Evolutionary conservation across 2,888 invertebrate genomes (phyloP), one percentile per base, ranked within the genome.

Genomic region (Coenonympha glycerion): DNA sequence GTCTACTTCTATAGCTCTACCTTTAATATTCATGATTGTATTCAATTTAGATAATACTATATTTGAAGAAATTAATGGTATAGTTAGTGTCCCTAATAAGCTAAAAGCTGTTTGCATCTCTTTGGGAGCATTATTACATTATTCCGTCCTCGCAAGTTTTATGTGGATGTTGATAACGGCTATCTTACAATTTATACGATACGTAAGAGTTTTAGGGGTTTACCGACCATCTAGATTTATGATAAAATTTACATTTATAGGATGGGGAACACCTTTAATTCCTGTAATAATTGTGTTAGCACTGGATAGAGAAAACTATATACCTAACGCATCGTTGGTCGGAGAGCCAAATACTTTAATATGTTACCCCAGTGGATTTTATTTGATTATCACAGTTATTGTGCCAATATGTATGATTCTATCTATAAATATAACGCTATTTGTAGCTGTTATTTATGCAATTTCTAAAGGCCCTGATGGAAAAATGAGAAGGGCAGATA

Each of bases 151-250:
- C 37, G 89, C 91, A 1, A 89, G 91, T 55, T 93, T 93, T 63
- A 88, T 89, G 63, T 93, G 92, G 93, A 92, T 92, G 92, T 71
- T 92, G 16, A 90, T 92, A 48, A 90, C 92, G 48, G 92, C 91
- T 1, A 75, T 90, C 41, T 74, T 92, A 49, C 92, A 92, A 69
- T 92, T 92, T 68, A 87, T 91, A 48, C 85, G 91, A 41, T 92
- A 92, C 61, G 92, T 92, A 1, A 88, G 89, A 52, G 91, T 92
- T 0, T 78, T 92, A 41, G 91, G 91, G 3, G 86, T 86, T 1
- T 71, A 76, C 8, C 76, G 89, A 30, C 90, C 90, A 4, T 83
- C 88, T 0, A 80, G 89, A 55, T 92, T 91, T 65, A 89, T 91
- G 65, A 68, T 90, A 3, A 91, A 92, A 66, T 88, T 90, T 11